Evolutionary conservation across 1,140 invertebrate genomes (phyloP).

Genomic region (Anoplophora glabripennis): DNA sequence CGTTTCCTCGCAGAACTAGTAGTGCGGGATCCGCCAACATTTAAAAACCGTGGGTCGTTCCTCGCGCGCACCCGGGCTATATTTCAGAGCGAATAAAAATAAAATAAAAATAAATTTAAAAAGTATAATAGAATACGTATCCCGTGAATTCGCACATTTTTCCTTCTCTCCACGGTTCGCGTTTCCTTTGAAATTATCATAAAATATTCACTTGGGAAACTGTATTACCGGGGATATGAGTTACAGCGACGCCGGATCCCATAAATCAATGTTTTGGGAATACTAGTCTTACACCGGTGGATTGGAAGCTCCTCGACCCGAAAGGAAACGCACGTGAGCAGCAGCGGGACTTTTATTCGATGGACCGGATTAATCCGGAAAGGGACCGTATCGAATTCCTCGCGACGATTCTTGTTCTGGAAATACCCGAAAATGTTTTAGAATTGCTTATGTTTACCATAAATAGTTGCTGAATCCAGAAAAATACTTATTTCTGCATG

Average conservation of each 20-base stretch:
- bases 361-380: too few relatives aligned
- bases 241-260: constrained; percentile 15
- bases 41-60: neutral
- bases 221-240: constrained; percentile 20
- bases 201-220: constrained; percentile 22
- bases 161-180: neutral
- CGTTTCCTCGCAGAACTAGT: neutral
- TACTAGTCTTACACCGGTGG: neutral
- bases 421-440: too few relatives aligned
- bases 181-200: constrained; percentile 20
- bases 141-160: constrained; percentile 21
- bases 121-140: constrained; percentile 18
- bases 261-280: constrained; percentile 19
- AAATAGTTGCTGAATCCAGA: too few relatives aligned
- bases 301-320: too few relatives aligned
- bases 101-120: constrained; percentile 12
- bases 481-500: too few relatives aligned
- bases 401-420: too few relatives aligned
- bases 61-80: neutral
- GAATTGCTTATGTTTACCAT: too few relatives aligned
- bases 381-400: too few relatives aligned
- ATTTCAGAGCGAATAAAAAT: neutral
- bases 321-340: neutral
- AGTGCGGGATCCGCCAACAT: neutral
- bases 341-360: too few relatives aligned